Conservation (phyloP, 2,888 invertebrate species). For the Tetragonula carbonaria region DNA sequence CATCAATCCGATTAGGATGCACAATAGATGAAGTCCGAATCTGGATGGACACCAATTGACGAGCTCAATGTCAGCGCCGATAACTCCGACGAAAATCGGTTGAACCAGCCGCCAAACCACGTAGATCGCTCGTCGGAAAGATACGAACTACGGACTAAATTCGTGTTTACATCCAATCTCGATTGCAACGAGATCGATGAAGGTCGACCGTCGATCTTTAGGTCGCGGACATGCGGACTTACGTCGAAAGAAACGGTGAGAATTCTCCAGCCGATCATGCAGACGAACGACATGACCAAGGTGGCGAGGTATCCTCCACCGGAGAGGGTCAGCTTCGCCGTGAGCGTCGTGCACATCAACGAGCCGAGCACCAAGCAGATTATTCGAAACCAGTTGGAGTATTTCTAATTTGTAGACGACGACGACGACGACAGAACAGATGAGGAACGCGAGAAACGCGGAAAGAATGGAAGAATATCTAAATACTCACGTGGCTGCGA, state of each 20-base stretch:
- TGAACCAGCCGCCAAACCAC: conserved; percentile 90
- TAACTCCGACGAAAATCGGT: conserved; percentile 91
- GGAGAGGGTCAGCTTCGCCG: conserved; percentile 73
- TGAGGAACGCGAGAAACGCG: not conserved
- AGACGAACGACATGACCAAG: conserved; percentile 76
- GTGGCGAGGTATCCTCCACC: conserved; percentile 87
- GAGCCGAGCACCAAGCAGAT: conserved; percentile 73
- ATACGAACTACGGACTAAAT: conserved; percentile 74
- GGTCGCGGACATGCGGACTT: conserved; percentile 40
- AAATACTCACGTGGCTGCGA: conserved; percentile 81
- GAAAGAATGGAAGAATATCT: not conserved
- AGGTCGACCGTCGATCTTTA: no score
- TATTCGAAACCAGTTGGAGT: conserved; percentile 75
- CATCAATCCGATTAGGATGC: conserved; percentile 77
- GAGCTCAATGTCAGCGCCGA: conserved; percentile 90
- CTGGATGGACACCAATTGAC: conserved; percentile 84
- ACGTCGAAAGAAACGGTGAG: conserved; percentile 74
- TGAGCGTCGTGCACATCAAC: conserved; percentile 75
- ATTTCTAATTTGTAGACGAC: conserved; percentile 68
- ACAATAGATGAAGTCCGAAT: conserved; percentile 84
- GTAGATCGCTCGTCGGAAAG: conserved; percentile 86
- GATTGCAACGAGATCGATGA: no score
- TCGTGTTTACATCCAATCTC: not conserved
- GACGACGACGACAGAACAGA: no score
- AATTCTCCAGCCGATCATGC: conserved; percentile 78